Evolutionary conservation across 2,797 vertebrate genomes (phyloP).

Genomic region (Chelon auratus): DNA sequence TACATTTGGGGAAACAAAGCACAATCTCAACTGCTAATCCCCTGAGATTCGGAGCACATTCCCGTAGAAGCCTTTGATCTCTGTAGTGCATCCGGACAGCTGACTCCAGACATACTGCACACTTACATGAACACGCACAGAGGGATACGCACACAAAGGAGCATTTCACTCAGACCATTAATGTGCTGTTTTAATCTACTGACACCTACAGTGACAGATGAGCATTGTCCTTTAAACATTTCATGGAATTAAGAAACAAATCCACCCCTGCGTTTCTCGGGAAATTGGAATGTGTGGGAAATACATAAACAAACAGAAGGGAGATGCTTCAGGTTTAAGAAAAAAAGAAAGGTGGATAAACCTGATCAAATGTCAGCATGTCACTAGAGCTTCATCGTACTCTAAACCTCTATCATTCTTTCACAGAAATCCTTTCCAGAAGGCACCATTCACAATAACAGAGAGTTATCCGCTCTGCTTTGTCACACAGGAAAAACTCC

Average conservation of each 20-base stretch:
- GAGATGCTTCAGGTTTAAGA: conserved; percentile 6
- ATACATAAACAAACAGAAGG: background rate
- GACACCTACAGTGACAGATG: conserved; percentile 13
- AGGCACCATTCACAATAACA: conserved; percentile 42
- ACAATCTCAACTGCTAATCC: conserved; percentile 84
- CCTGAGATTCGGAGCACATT: conserved; percentile 81
- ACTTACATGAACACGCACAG: conserved; percentile 49
- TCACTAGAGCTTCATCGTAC: conserved; percentile 32
- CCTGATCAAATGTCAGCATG: conserved; percentile 36
- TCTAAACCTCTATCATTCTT: conserved; percentile 43
- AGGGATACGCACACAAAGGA: conserved; percentile 51
- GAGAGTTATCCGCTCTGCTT: conserved; percentile 54
- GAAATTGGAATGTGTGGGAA: background rate
- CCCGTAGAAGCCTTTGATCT: conserved; percentile 84
- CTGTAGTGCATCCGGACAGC: conserved; percentile 80
- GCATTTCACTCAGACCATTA: conserved; percentile 32
- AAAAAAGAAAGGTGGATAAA: conserved; percentile 21
- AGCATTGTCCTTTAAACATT: background rate
- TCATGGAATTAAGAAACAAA: background rate
- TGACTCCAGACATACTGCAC: conserved; percentile 73
- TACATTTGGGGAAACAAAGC: conserved; percentile 83
- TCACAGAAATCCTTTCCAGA: conserved; percentile 45
- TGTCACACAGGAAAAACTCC: conserved; percentile 57
- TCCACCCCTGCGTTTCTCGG: background rate
- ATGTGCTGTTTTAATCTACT: conserved; percentile 21